Conservation (phyloP, 1,140 invertebrate species). For the Ladona fulva region DNA sequence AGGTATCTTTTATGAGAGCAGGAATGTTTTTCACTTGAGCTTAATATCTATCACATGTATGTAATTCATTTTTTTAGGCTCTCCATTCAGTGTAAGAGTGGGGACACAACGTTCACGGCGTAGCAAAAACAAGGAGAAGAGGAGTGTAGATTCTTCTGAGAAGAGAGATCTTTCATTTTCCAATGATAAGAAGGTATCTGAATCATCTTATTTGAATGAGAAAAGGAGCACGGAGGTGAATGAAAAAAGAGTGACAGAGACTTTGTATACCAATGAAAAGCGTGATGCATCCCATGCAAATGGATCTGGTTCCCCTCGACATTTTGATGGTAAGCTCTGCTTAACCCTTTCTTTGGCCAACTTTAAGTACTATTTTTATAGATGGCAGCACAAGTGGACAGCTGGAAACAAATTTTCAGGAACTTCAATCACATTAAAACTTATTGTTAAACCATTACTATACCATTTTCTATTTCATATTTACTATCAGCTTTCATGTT, state of each 20-base stretch:
- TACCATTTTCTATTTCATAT: too few relatives aligned
- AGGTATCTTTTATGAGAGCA: too few relatives aligned
- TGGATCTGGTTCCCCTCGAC: not conserved
- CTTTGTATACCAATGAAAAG: not conserved
- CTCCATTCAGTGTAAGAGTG: constrained; percentile 45
- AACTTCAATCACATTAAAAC: too few relatives aligned
- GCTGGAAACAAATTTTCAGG: too few relatives aligned
- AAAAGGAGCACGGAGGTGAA: not conserved
- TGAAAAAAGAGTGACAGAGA: not conserved
- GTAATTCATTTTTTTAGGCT: constrained; percentile 42
- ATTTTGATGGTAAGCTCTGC: not conserved
- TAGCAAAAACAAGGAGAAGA: not conserved
- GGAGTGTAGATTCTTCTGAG: not conserved
- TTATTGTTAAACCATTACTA: too few relatives aligned
- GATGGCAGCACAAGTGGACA: too few relatives aligned
- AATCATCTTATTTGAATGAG: not conserved
- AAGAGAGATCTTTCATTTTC: too few relatives aligned
- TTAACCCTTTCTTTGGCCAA: too few relatives aligned
- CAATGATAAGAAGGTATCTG: not conserved
- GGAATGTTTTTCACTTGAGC: too few relatives aligned
- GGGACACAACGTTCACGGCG: constrained; percentile 23
- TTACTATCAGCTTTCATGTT: too few relatives aligned
- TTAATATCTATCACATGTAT: too few relatives aligned
- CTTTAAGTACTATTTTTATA: too few relatives aligned
- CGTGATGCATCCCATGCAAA: not conserved